phyloP scores from a whole-genome alignment of 2,113 vertebrate genomes.

The Dasypus novemcinctus region DNA sequence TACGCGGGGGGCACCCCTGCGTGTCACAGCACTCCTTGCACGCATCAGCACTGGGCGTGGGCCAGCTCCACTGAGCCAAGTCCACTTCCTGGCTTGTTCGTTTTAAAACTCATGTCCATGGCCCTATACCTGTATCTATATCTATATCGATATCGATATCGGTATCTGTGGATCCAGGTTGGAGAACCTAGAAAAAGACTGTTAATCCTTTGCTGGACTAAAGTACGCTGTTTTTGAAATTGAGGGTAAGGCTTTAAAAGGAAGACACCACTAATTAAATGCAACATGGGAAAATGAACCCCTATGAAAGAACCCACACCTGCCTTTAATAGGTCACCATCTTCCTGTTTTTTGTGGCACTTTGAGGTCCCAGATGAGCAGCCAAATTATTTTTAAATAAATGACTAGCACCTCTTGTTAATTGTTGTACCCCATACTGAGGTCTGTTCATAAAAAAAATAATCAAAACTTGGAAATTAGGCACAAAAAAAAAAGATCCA shows the following conservation, averaged over 20 bases:
- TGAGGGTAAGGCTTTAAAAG: conserved; percentile 33
- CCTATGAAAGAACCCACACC: not conserved
- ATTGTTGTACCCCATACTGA: not conserved
- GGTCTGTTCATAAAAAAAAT: conserved; percentile 21
- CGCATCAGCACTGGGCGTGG: too few species aligned
- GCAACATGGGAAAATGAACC: not conserved
- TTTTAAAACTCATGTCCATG: not conserved
- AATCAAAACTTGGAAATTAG: conserved; percentile 6
- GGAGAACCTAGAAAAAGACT: not conserved
- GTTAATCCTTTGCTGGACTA: not conserved
- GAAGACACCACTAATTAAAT: not conserved
- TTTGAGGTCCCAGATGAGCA: conserved; percentile 5
- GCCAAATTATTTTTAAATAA: not conserved
- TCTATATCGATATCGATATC: not conserved
- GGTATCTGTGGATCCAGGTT: not conserved
- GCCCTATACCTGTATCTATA: not conserved
- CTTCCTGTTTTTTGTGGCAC: not conserved
- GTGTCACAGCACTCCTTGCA: too few species aligned
- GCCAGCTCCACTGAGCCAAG: too few species aligned
- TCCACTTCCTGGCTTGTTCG: too few species aligned
- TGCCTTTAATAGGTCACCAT: not conserved
- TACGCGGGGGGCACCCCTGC: too few species aligned
- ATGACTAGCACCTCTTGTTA: not conserved
- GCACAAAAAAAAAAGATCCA: not conserved
- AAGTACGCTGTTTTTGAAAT: not conserved